Conservation (phyloP, 1,140 invertebrate genomes). For the Streblospio benedicti region DNA sequence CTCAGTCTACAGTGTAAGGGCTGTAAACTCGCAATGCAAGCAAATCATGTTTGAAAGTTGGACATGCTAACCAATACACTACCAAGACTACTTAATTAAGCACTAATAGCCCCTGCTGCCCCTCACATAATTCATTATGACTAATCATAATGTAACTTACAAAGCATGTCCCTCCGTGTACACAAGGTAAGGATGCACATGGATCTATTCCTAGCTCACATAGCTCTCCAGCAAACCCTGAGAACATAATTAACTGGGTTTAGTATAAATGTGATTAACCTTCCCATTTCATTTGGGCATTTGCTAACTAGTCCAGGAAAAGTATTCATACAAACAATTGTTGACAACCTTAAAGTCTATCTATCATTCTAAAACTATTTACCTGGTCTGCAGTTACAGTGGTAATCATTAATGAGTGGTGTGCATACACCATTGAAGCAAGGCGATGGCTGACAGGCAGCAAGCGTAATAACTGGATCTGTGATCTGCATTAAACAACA, state of each 20-base stretch:
- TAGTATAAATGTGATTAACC: too few relatives aligned
- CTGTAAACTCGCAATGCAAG: too few relatives aligned
- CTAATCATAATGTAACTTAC: constrained; percentile 6
- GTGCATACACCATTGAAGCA: constrained; percentile 19
- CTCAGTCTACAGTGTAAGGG: too few relatives aligned
- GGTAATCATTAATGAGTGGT: constrained; percentile 1
- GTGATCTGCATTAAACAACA: neutral
- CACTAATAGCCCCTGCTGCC: too few relatives aligned
- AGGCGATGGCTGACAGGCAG: constrained; percentile 8
- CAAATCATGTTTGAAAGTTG: too few relatives aligned
- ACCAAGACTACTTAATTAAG: too few relatives aligned
- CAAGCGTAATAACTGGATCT: neutral
- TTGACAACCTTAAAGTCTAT: neutral
- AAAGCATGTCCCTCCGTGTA: constrained; percentile 22
- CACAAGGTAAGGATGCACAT: constrained; percentile 19
- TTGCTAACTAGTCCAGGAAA: too few relatives aligned
- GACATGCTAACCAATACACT: too few relatives aligned
- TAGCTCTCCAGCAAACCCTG: constrained; percentile 19
- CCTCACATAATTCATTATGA: too few relatives aligned
- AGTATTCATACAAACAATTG: too few relatives aligned
- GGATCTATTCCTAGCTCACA: constrained; percentile 17
- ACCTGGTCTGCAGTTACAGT: constrained; percentile 19
- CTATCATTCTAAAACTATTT: neutral
- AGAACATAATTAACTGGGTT: neutral
- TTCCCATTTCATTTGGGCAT: too few relatives aligned